Base-by-base conservation (phyloP, 2,797 vertebrate species). In the Orientallactaga sibirica region DNA sequence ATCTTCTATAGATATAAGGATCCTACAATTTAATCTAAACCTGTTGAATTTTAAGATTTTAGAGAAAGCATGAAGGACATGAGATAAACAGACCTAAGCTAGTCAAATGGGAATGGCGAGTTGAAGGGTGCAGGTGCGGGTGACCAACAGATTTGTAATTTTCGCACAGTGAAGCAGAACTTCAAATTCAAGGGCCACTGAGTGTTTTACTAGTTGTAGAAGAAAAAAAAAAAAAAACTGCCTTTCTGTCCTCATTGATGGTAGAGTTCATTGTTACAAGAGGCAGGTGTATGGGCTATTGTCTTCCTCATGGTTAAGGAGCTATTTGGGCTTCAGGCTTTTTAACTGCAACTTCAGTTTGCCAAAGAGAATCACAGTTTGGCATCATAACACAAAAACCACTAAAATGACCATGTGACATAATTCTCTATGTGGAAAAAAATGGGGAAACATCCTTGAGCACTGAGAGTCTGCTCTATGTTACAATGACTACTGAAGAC, bases 331-430 rank as follows among this genome's bases (percentile, higher is more conserved):
- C 14, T 68, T 74, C 29, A 25, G 16, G 1, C n/a, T 16, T 5
- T 84, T 91, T 41, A 70, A 88, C 87, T 82, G 52, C 27, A 48
- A 41, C 29, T 79, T 67, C 77, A 25, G 19, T 88, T 92, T 37
- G 18, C 15, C 68, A 37, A 52, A 64, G 62, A 80, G 5, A 90
- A 86, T 2, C 58, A 6, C 15, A 78, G 5, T 2, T 29, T 37
- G 70, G 5, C 3, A 62, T 75, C 25, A 88, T 25, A 75, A 29
- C 8, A 73, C 55, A 7, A 16, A 66, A 67, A 74, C 33, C 1
- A 84, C 3, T 62, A 93, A 58, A 58, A 41, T 68, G 55, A 80
- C 7, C 1, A 64, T 14, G 5, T 70, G 4, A 52, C 29, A 33
- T 5, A 70, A 9, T 48, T 3, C 5, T 83, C 33, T 20, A 83